phyloP scores from a whole-genome alignment of 2,797 vertebrate species.

The Denticeps clupeoides region DNA sequence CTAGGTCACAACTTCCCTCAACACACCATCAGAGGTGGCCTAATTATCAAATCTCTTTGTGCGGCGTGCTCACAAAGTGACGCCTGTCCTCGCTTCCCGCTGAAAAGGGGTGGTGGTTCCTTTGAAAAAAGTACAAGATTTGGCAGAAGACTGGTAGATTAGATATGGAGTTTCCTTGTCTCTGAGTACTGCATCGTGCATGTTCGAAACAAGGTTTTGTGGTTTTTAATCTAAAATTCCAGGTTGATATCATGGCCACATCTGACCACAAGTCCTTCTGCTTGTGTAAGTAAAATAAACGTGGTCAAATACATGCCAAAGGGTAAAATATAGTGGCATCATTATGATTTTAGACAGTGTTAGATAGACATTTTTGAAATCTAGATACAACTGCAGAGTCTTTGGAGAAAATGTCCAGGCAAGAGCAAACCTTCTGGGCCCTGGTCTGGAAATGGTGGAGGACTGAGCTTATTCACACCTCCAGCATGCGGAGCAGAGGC shows the following conservation, averaged over 20 bases:
- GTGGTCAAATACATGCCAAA: too few relatives aligned
- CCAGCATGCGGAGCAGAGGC: constrained; percentile 1
- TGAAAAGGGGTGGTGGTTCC: neutral
- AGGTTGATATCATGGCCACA: too few relatives aligned
- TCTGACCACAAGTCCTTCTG: too few relatives aligned
- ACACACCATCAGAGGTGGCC: neutral
- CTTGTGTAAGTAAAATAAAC: too few relatives aligned
- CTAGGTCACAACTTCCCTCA: constrained; percentile 1
- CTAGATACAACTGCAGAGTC: too few relatives aligned
- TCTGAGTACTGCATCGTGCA: too few relatives aligned
- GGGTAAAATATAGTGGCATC: too few relatives aligned
- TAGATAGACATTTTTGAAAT: too few relatives aligned
- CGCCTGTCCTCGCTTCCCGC: neutral
- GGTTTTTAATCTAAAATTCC: too few relatives aligned
- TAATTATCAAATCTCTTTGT: constrained; percentile 2
- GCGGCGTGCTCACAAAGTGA: neutral
- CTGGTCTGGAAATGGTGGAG: constrained; percentile 7
- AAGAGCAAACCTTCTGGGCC: neutral
- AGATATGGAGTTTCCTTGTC: neutral
- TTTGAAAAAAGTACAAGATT: neutral
- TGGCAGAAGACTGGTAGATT: neutral
- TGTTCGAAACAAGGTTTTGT: too few relatives aligned
- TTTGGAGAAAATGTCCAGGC: neutral
- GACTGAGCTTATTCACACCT: constrained; percentile 24
- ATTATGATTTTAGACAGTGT: too few relatives aligned